These are phyloP conservation scores for Polymixis flavicincta DNA, from an alignment of 2,888 invertebrate genomes.

Conservation along the genomic window DNA sequence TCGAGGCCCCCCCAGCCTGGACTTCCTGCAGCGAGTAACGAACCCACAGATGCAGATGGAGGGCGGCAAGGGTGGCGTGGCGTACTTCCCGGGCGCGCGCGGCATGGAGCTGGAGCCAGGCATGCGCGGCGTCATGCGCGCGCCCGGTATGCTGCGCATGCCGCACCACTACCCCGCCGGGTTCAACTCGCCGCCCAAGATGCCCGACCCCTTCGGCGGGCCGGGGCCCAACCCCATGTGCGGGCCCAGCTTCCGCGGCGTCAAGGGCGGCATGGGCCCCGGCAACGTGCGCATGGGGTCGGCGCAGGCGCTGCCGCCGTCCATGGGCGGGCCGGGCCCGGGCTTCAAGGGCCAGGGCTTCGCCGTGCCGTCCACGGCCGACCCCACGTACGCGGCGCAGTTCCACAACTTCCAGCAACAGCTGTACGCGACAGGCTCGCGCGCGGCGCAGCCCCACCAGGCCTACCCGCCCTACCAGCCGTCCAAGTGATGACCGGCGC, in stretches of 20 bases:
- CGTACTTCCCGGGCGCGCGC: slow-evolving; percentile 93
- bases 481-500: slow-evolving; percentile 84
- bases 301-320: slow-evolving; percentile 94
- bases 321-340: slow-evolving; percentile 93
- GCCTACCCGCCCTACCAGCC: slow-evolving; percentile 88
- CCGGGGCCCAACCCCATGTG: slow-evolving; percentile 78
- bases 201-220: slow-evolving; percentile 82
- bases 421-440: slow-evolving; percentile 94
- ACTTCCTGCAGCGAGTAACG: slow-evolving; percentile 96
- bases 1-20: slow-evolving; percentile 96
- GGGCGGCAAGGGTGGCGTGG: slow-evolving; percentile 88
- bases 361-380: slow-evolving; percentile 95
- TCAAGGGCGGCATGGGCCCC: slow-evolving; percentile 82
- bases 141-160: slow-evolving; percentile 85
- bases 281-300: slow-evolving; percentile 84
- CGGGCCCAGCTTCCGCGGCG: slow-evolving; percentile 84
- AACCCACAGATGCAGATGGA: slow-evolving; percentile 94
- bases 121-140: slow-evolving; percentile 88
- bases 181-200: slow-evolving; percentile 87
- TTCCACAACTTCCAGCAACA: slow-evolving; percentile 99
- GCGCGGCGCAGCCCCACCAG: slow-evolving; percentile 85
- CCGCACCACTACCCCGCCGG: slow-evolving; percentile 88
- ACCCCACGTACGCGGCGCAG: slow-evolving; percentile 98
- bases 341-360: slow-evolving; percentile 95
- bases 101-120: slow-evolving; percentile 88